Evolutionary conservation across 92 coral and sea anemone species (phyloP), one percentile per base, ranked within the genome.

Genomic region (Diadumene lineata): DNA sequence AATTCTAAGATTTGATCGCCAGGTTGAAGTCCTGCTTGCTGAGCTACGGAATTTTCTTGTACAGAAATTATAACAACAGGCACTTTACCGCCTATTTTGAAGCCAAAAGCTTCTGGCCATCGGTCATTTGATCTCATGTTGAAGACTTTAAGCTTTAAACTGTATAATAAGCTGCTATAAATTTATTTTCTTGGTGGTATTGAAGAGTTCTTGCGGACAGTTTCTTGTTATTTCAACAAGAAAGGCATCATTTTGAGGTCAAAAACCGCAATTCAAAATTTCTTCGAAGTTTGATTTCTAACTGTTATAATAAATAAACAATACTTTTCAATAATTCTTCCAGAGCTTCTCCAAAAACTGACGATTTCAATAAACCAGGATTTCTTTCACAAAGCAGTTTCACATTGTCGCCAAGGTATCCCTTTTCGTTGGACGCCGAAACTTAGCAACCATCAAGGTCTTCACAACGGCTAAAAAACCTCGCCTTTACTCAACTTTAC

Each of bases 1-100:
- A 96, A 75, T 77, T 96, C 99, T 34, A 96, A 84, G 64, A 96
- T 87, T 75, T 96, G 99, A 78, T 96, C 99, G 17, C 99, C 99
- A 1, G 99, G 97, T 31, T 93, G 92, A 16, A 96, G 87, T 16
- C 99, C 99, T 28, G 99, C 97, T 70, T 87, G 77, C 58, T 96
- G 90, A n/a, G 99, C 99, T 11, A 92, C 90, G 25, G 97, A 92
- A 75, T 92, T 88, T 30, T 90, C 97, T 48, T 84, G 86, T 8
- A 96, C 94, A 17, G 93, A 87, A 29, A 93, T 71, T 11, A 96
- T 96, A 6, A 96, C 94, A n/a, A 96, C 99, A n/a, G 99, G 99
- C 38, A 93, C 91, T 50, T 73, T 77, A 27, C 99, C 99, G 24
- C 97, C 99, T 48, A 96, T 83, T 31, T 85, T 79, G 72, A 96